A percentile compares a stretch with the other conserved stretches of the same genome.
phyloP scores from a whole-genome alignment of 2,113 vertebrate genomes.

The Xenopus borealis region DNA sequence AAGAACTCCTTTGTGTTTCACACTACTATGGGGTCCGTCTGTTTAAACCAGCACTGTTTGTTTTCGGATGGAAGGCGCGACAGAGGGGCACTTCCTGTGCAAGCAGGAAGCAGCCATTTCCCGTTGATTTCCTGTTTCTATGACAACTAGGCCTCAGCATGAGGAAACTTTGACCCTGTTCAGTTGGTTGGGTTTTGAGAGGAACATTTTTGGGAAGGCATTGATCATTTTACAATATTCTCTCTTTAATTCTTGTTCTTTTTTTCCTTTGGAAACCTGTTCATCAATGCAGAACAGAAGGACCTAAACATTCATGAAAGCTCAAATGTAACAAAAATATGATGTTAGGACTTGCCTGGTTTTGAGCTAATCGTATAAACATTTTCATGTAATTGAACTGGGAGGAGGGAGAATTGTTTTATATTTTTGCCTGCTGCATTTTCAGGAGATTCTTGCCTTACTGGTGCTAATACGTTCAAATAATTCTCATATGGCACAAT shows the following conservation, averaged over 20 bases:
- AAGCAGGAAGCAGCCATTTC: constrained; percentile 45
- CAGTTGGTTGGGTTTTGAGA: constrained; percentile 24
- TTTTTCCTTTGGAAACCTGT: background rate
- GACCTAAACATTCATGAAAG: too few relatives aligned
- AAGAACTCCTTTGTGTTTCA: constrained; percentile 23
- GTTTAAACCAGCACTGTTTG: constrained; percentile 36
- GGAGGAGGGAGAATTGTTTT: too few relatives aligned
- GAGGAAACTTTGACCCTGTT: constrained; percentile 29
- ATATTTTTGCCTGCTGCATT: too few relatives aligned
- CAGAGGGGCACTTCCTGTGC: constrained; percentile 44
- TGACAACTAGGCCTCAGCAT: constrained; percentile 33
- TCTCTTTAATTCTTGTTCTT: background rate
- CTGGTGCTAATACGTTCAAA: too few relatives aligned
- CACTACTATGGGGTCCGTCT: constrained; percentile 22
- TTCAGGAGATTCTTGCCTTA: too few relatives aligned
- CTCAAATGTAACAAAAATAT: too few relatives aligned
- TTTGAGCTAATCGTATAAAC: too few relatives aligned
- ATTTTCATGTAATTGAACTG: too few relatives aligned
- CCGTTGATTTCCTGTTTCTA: constrained; percentile 41
- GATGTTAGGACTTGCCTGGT: too few relatives aligned
- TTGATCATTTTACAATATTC: background rate
- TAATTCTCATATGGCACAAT: too few relatives aligned
- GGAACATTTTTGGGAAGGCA: constrained; percentile 25
- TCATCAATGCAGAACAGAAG: too few relatives aligned
- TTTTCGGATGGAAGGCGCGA: constrained; percentile 44